phyloP scores from a whole-genome alignment of 2,888 invertebrate genomes.

The Lutraria lutraria region DNA sequence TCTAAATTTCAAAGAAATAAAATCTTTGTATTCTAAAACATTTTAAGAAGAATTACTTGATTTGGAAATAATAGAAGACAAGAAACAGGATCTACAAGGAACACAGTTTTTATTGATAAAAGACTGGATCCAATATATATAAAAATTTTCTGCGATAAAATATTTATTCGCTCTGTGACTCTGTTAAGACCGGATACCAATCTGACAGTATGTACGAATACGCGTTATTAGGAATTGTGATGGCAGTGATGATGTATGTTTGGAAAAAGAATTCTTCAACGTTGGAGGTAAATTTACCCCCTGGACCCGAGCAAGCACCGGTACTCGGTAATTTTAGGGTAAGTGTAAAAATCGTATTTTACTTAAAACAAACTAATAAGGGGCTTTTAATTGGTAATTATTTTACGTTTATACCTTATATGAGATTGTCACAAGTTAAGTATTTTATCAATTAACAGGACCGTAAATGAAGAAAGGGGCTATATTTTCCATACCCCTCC shows the following conservation, averaged over 20 bases:
- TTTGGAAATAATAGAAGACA: background rate
- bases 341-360: background rate
- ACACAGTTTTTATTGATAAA: background rate
- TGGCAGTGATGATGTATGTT: background rate
- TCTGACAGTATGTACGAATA: background rate
- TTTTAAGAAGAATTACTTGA: background rate
- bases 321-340: slow-evolving; percentile 53
- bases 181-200: background rate
- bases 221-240: background rate
- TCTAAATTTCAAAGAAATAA: no score
- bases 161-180: background rate
- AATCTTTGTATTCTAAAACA: no score
- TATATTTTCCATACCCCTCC: no score
- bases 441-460: no score
- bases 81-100: background rate
- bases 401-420: background rate
- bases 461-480: no score
- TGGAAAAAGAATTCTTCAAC: slow-evolving; percentile 24
- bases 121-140: background rate
- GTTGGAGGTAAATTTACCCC: slow-evolving; percentile 34
- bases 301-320: slow-evolving; percentile 39
- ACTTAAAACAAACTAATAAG: background rate
- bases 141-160: background rate
- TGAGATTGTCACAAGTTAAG: background rate
- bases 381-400: background rate